Percentiles rank a stretch among this genome's conserved stretches.
Conservation (phyloP, 37 sponge, comb jelly and placozoan genomes). For the Axinella damicornis region DNA sequence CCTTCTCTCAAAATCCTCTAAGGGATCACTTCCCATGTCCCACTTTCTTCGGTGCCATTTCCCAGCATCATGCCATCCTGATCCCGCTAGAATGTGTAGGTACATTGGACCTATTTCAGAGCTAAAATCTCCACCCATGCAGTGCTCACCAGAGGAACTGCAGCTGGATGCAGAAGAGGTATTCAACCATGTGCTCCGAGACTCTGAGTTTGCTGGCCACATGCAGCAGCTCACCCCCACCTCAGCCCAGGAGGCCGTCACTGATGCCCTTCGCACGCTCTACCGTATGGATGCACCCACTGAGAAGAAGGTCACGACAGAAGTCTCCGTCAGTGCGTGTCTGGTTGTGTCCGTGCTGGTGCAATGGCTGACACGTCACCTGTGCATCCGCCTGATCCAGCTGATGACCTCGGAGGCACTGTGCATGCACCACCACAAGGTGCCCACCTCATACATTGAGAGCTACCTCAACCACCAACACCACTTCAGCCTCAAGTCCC, state of each 20-base stretch:
- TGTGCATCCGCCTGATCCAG: constrained; percentile 59
- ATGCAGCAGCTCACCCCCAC: constrained; percentile 12
- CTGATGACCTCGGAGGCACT: constrained; percentile 75
- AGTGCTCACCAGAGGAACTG: constrained; percentile 60
- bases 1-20: no score
- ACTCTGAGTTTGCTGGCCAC: constrained; percentile 13
- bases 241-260: constrained; percentile 19
- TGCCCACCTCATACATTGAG: constrained; percentile 57
- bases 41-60: no score
- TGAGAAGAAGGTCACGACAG: constrained; percentile 3
- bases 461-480: constrained; percentile 80
- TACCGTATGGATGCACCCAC: background rate
- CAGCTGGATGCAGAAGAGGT: constrained; percentile 40
- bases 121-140: background rate
- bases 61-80: no score
- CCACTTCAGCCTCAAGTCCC: constrained; percentile 80
- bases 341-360: constrained; percentile 39
- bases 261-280: constrained; percentile 34
- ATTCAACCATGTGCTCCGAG: constrained; percentile 21
- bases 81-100: no score
- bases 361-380: constrained; percentile 49
- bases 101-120: background rate
- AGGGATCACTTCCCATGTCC: no score
- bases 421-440: constrained; percentile 13
- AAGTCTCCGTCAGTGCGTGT: constrained; percentile 44